These are phyloP conservation scores for Cassiopea andromeda DNA, from an alignment of 30 jellyfish, hydroid and myxozoan genomes.

Conservation along the genomic window DNA sequence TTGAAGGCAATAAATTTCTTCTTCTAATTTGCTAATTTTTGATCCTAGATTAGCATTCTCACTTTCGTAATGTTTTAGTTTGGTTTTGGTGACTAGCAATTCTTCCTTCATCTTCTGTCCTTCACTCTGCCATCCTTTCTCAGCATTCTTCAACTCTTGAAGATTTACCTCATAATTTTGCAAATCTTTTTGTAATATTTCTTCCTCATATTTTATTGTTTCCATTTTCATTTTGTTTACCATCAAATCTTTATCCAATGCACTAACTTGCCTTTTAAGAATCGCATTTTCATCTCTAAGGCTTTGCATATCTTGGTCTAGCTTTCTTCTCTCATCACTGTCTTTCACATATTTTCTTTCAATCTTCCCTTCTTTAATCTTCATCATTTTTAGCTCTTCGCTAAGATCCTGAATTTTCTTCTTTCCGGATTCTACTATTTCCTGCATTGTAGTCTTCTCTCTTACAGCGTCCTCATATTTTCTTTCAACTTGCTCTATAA, in stretches of 20 bases:
- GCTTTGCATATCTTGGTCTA: slow-evolving; percentile 31
- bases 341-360: slow-evolving; percentile 46
- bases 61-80: slow-evolving; percentile 37
- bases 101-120: slow-evolving; percentile 64
- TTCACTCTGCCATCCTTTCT: slow-evolving; percentile 17
- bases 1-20: slow-evolving; percentile 31
- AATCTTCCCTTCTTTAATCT: slow-evolving; percentile 18
- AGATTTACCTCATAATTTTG: slow-evolving; percentile 28
- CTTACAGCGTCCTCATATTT: slow-evolving; percentile 7
- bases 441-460: slow-evolving; percentile 28
- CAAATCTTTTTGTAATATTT: slow-evolving; percentile 53
- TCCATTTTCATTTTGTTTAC: slow-evolving; percentile 61
- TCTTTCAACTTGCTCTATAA: slow-evolving; percentile 40
- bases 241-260: slow-evolving; percentile 61
- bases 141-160: slow-evolving; percentile 21
- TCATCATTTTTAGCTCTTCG: slow-evolving; percentile 30
- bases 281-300: slow-evolving; percentile 39
- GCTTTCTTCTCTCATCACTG: slow-evolving; percentile 11
- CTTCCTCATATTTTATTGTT: slow-evolving; percentile 68
- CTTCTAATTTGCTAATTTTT: slow-evolving; percentile 38
- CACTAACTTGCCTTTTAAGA: slow-evolving; percentile 63
- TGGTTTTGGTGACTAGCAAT: slow-evolving; percentile 47
- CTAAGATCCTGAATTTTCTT: slow-evolving; percentile 13
- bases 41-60: slow-evolving; percentile 38
- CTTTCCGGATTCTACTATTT: slow-evolving; percentile 47